A percentile compares a stretch with the other conserved stretches of the same genome.
Conservation (phyloP, 2,797 vertebrate genomes). For the Xenops minutus region DNA sequence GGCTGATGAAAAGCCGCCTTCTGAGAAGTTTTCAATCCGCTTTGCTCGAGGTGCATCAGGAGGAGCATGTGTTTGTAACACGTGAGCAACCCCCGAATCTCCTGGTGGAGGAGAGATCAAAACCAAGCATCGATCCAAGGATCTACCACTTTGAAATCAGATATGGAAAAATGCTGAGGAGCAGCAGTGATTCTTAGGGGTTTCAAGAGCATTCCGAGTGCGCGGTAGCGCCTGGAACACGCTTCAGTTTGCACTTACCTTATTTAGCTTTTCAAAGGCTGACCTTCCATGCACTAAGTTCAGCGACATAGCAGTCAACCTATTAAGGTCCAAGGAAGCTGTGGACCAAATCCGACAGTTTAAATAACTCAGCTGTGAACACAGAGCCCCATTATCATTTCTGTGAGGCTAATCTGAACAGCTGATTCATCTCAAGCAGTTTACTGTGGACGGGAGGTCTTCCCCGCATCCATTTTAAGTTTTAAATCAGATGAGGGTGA, state of each 20-base stretch:
- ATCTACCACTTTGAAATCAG: background rate
- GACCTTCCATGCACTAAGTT: conserved; percentile 1
- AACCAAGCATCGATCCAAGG: background rate
- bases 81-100: background rate
- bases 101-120: background rate
- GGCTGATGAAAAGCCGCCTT: background rate
- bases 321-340: background rate
- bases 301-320: background rate
- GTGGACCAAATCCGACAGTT: conserved; percentile 16
- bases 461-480: conserved; percentile 10
- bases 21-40: background rate
- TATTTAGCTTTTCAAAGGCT: conserved; percentile 35
- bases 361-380: conserved; percentile 45
- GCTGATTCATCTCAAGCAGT: conserved; percentile 29
- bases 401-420: conserved; percentile 15
- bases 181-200: background rate
- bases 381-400: conserved; percentile 33
- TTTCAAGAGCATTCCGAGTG: background rate
- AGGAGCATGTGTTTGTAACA: background rate
- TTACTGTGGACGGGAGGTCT: conserved; percentile 9
- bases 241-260: background rate
- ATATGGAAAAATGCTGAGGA: background rate
- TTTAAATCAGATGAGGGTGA: conserved; percentile 35
- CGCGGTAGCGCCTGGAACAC: background rate
- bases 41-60: background rate